phyloP scores from a whole-genome alignment of 2,113 vertebrate genomes.

The Coturnix japonica region DNA sequence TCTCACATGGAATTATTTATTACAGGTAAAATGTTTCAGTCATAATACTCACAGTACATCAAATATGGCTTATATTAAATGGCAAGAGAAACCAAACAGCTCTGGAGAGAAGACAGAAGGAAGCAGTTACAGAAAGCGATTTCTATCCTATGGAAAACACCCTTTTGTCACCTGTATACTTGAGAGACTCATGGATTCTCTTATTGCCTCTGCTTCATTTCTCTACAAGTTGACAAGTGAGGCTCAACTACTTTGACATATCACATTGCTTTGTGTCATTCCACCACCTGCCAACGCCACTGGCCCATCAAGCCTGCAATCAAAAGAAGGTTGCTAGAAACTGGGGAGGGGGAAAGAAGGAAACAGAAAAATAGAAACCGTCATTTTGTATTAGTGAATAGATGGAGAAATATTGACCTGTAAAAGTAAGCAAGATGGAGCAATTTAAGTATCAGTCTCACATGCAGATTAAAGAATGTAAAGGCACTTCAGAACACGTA shows the following conservation, averaged over 20 bases:
- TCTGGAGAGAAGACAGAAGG: background rate
- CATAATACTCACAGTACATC: background rate
- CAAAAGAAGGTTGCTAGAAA: slow-evolving; percentile 47
- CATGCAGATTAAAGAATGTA: background rate
- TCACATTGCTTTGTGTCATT: slow-evolving; percentile 40
- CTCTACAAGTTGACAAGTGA: slow-evolving; percentile 41
- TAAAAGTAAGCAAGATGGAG: background rate
- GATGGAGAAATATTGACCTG: background rate
- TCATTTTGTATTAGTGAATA: background rate
- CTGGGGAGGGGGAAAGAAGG: background rate
- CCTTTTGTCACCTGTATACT: background rate
- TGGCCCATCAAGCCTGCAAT: slow-evolving; percentile 57
- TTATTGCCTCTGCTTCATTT: slow-evolving; percentile 14
- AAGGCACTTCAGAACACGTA: background rate
- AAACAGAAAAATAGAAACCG: background rate
- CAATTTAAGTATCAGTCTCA: background rate
- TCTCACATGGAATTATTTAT: background rate
- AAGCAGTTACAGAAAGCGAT: background rate
- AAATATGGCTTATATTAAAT: background rate
- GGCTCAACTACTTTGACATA: slow-evolving; percentile 49
- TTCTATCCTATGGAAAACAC: slow-evolving; percentile 1
- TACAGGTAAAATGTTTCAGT: background rate
- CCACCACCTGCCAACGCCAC: slow-evolving; percentile 35
- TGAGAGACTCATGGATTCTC: background rate
- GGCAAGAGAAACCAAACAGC: background rate